Evolutionary conservation across 2,113 vertebrate species (phyloP).

Genomic region (Mus spicilegus): DNA sequence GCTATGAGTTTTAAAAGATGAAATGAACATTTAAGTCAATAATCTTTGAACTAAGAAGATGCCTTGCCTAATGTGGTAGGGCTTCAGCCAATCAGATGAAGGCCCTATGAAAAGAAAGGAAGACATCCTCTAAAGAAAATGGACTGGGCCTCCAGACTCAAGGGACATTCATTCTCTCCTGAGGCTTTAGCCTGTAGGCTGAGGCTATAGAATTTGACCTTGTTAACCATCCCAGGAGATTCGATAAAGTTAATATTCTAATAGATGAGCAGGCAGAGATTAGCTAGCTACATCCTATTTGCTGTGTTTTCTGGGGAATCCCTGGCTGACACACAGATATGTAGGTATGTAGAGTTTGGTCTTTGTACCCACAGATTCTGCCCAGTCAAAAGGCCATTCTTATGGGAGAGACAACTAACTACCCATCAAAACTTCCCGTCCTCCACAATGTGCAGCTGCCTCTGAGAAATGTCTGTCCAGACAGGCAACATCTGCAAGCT

Average conservation of each 20-base stretch:
- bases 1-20: neutral
- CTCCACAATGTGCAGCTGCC: rapidly evolving
- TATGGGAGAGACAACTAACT: neutral
- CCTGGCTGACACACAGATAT: neutral
- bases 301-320: neutral
- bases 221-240: neutral
- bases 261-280: neutral
- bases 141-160: neutral
- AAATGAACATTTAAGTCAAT: neutral
- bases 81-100: neutral
- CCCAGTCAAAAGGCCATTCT: neutral
- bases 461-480: neutral
- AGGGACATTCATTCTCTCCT: neutral
- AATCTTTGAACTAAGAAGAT: neutral
- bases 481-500: neutral
- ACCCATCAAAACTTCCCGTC: neutral
- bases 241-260: neutral
- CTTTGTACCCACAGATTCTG: neutral
- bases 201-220: neutral
- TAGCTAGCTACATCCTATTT: neutral
- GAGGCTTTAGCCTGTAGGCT: neutral
- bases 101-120: neutral
- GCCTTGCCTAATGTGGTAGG: neutral
- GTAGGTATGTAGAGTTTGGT: neutral
- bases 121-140: neutral